These are phyloP conservation scores for Typhlichthys subterraneus DNA, from an alignment of 2,797 vertebrate species.

Conservation along the genomic window DNA sequence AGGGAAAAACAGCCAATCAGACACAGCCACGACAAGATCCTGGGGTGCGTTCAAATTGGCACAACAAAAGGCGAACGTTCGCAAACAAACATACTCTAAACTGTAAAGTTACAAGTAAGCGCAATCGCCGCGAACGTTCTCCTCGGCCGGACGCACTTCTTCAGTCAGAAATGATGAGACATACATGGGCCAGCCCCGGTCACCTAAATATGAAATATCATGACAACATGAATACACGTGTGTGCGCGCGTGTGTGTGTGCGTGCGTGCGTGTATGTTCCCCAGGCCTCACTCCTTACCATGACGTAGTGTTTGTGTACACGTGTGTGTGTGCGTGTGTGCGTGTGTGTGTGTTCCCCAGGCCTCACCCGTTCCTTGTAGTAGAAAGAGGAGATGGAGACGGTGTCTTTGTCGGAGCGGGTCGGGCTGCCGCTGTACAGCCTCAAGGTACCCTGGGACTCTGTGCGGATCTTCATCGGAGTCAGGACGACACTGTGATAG, in stretches of 20 bases:
- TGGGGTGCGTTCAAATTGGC: background rate
- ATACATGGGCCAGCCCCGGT: too few species aligned
- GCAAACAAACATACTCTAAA: too few species aligned
- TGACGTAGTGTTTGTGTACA: background rate
- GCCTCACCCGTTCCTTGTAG: constrained; percentile 94
- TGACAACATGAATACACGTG: background rate
- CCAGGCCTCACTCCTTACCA: background rate
- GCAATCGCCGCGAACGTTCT: too few species aligned
- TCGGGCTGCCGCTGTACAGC: constrained; percentile 93
- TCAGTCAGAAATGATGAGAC: too few species aligned
- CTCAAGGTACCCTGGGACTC: constrained; percentile 90
- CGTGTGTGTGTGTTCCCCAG: background rate
- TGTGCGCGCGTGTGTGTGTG: background rate
- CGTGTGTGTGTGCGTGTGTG: background rate
- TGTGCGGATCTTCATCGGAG: constrained; percentile 96
- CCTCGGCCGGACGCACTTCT: too few species aligned
- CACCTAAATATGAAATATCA: too few species aligned
- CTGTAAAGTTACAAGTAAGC: too few species aligned
- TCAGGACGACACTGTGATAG: constrained; percentile 92
- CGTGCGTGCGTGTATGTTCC: too few species aligned
- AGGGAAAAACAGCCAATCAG: constrained; percentile 43
- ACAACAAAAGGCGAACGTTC: too few species aligned
- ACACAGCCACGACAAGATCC: constrained; percentile 42
- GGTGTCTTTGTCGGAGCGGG: constrained; percentile 93
- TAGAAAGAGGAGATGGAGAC: constrained; percentile 98